Base-by-base conservation (phyloP, 2,888 invertebrate genomes). In the Trisateles emortualis region DNA sequence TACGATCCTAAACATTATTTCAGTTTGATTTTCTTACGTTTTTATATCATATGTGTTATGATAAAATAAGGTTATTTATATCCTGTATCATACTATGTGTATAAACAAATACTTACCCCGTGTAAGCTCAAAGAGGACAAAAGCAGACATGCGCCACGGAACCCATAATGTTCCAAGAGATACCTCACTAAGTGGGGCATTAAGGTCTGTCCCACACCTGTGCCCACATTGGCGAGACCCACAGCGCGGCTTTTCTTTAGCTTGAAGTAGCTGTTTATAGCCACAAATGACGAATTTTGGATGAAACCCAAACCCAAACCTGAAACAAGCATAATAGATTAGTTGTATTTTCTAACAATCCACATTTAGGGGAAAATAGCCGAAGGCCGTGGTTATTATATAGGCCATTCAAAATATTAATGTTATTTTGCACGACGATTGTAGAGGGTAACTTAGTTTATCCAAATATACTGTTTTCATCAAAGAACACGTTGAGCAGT, bases 191-290 rank as follows among this genome's bases (percentile, higher is more conserved):
- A 87, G 74, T 95, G 95, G 2, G 96, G 96, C 93, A 96, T 95
- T 56, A 96, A 79, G 81, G 96, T 95, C 80, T 96, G 96, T 2
- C 96, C 96, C 19, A 96, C 84, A 55, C 96, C 96, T 60, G 96
- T 96, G 50, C 96, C 96, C 19, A 96, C 96, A 87, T 96, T 94
- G 0, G 96, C 95, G 24, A 96, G 87, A 1, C 96, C 96, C 48
- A 96, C 96, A n/a, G 96, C 96, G 33, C 95, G 93, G 56, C 95
- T 95, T 68, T 95, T 95, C 77, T 91, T 94, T 51, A 91, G 89
- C 52, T 92, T 94, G 76, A 96, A 96, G 82, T 96, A 96, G 17
- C 95, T 93, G 79, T 95, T 96, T 57, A 96, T 94, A 24, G 95
- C 95, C 72, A 96, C 94, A 81, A 96, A 96, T 24, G 95, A 94